A percentile compares a stretch with the other conserved stretches of the same genome.
Conservation (phyloP, 2,888 invertebrate genomes). For the Cephus rjabovi region DNA sequence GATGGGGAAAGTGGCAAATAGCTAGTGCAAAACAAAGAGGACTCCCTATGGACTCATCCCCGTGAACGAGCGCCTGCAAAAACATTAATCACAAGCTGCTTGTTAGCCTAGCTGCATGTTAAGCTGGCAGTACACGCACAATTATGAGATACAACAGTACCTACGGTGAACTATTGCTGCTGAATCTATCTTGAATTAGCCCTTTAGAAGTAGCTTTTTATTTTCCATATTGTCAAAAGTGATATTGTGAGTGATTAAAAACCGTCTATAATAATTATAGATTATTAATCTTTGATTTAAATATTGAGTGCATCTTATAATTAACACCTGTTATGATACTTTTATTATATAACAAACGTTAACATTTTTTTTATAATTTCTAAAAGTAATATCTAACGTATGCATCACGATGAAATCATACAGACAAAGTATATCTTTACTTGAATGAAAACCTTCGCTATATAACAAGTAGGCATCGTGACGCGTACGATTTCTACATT, state of each 20-base stretch:
- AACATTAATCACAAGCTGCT: slow-evolving; percentile 56
- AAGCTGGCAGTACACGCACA: slow-evolving; percentile 42
- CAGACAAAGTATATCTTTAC: neutral
- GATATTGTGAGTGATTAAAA: neutral
- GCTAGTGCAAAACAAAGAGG: slow-evolving; percentile 47
- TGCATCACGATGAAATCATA: neutral
- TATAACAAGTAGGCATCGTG: neutral
- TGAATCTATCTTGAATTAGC: neutral
- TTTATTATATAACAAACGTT: neutral
- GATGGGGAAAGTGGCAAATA: slow-evolving; percentile 43
- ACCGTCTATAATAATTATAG: neutral
- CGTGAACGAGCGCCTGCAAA: slow-evolving; percentile 48
- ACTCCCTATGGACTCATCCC: slow-evolving; percentile 49
- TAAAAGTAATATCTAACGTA: neutral
- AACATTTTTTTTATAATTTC: neutral
- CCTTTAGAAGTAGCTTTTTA: neutral
- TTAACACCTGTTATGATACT: neutral
- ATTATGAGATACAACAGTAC: slow-evolving; percentile 8
- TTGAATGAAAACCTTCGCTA: neutral
- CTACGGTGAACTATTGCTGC: neutral
- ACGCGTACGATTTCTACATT: neutral
- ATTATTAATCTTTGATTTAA: neutral
- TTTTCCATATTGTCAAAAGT: neutral
- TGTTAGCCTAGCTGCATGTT: slow-evolving; percentile 43
- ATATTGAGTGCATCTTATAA: neutral